Evolutionary conservation across 2,113 vertebrate species (phyloP), one percentile per base, ranked within the genome.

Genomic region (Struthio camelus): DNA sequence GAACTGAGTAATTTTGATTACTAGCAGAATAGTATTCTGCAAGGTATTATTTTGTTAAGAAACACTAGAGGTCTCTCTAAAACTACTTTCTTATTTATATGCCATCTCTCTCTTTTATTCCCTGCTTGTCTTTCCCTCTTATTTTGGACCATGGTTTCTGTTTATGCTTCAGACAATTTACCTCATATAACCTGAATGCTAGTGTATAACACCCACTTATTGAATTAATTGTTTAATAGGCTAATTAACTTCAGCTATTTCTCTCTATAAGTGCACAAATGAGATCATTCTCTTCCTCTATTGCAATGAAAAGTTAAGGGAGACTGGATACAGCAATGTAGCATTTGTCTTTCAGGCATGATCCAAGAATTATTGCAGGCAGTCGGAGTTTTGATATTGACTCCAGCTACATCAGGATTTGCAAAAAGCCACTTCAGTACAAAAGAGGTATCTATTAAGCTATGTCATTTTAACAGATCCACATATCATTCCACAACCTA

Each of bases 61-160:
- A 93, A 96, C 98, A 87, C 98, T 98, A 98, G 98, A 97, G 97
- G 98, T 97, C 98, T 97, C 98, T 97, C 95, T 95, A 91, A 89
- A 72, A 69, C 98, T 58, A 48, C 13, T 17, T 95, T 73, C 18
- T 4, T 40, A 40, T 71, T 46, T 48, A 38, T 38, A 67, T 58
- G 75, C 36, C 53, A 14, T 64, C 2, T 30, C 25, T 91, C 27
- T 84, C 88, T 3, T 51, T 91, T 9, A 16, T 50, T 94, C 81
- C 91, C 67, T 69, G 83, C 56, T 73, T 78, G 38, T 70, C 64
- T 93, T 11, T 83, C 87, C 27, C 83, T 96, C 83, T 14, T 92
- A 77, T 90, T 96, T 88, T 78, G 92, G 96, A 93, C 92, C 96
- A 89, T 54, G 56, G 40, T 93, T 97, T 93, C 92, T 96, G 84